A percentile compares a stretch with the other conserved stretches of the same genome.
Conservation (phyloP, 2,888 invertebrate species). For the Mactromeris polynyma region DNA sequence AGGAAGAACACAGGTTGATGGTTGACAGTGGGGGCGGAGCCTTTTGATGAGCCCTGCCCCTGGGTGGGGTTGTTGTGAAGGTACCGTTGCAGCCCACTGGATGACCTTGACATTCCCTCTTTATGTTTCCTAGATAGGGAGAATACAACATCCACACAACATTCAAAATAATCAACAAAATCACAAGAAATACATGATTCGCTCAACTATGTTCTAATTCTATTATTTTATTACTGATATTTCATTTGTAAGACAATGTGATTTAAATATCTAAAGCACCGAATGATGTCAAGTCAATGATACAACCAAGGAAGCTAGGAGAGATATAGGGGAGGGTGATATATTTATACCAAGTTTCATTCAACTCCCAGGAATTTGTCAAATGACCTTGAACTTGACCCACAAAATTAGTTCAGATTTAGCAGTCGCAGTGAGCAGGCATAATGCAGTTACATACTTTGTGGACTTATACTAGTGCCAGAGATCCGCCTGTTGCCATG, state of each 20-base stretch:
- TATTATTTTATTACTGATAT: background rate
- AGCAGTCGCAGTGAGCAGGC: background rate
- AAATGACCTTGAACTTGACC: background rate
- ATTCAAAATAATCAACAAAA: conserved; percentile 50
- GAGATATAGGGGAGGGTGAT: background rate
- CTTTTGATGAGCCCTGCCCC: conserved; percentile 70
- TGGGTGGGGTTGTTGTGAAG: conserved; percentile 70
- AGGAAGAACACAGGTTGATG: conserved; percentile 75
- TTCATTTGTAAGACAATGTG: background rate
- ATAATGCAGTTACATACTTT: background rate
- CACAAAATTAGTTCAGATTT: background rate
- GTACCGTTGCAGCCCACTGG: conserved; percentile 72
- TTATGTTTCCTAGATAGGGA: conserved; percentile 71
- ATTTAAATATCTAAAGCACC: background rate
- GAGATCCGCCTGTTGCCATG: background rate
- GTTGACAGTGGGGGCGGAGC: conserved; percentile 71
- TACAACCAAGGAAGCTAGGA: background rate
- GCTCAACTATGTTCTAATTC: conserved; percentile 32
- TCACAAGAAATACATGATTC: conserved; percentile 47
- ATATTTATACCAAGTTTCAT: background rate
- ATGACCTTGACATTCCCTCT: conserved; percentile 68
- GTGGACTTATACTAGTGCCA: background rate
- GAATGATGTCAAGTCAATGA: background rate
- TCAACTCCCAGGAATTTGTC: background rate
- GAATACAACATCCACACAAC: conserved; percentile 68